Base-by-base conservation (phyloP, 2,113 vertebrate genomes). In the Tretioscincus oriximinensis region DNA sequence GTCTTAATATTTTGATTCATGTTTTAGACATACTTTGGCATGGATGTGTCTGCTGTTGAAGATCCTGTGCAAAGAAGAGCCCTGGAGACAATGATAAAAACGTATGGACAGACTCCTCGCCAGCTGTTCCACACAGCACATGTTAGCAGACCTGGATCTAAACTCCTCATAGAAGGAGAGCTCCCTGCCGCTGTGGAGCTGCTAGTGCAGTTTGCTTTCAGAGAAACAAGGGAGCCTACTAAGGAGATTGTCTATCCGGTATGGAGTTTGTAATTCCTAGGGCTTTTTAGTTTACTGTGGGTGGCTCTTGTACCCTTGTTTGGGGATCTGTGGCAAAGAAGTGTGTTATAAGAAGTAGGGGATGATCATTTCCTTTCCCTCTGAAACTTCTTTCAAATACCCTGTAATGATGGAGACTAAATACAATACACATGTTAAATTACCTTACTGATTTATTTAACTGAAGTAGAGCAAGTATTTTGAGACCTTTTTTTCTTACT, bases 21-120 rank as follows among this genome's bases (percentile, higher is more conserved):
- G 58, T 72, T 87, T 2, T 90, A 99, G 98, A 99, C 98, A 0
- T 99, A 99, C 81, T 99, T 99, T 89, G 98, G 98, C 60, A 99
- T 99, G 98, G 98, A 99, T 70, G 98, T 99, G 31, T 99, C 98
- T 41, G 96, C 98, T 16, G 98, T 99, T 35, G 98, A 99, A 91
- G 98, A 99, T 89, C 96, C 98, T 0, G 98, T 99, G 72, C 98
- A 99, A 94, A 95, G 98, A 69, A 95, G 98, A 65, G 98, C 98
- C 3, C 93, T 99, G 68, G 98, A 99, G 93, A 99, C 98, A 28
- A 99, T 99, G 98, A 99, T 99, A 85, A 99, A 99, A 91, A 99
- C 98, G 0, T 99, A 99, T 0, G 98, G 98, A 51, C 98, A 99
- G 90, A 99, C 98, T 0, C 98, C 98, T 66, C 95, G 97, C 2